phyloP scores from a whole-genome alignment of 2,797 vertebrate species.

The Oreonectes daqikongensis region DNA sequence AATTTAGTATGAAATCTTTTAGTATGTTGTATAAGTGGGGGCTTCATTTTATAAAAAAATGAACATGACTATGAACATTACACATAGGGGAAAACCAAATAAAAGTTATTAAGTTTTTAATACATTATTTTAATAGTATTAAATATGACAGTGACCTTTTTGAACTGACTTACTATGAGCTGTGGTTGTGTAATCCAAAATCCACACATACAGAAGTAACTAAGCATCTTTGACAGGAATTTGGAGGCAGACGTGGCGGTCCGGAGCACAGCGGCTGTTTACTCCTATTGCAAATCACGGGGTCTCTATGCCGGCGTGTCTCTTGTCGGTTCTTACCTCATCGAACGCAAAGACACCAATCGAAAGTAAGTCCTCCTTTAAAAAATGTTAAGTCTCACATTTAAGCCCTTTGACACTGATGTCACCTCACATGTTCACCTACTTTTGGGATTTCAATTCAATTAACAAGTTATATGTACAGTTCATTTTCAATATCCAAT shows the following conservation, averaged over 20 bases:
- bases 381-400: not conserved
- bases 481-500: conserved; percentile 1
- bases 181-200: too few relatives aligned
- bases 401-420: too few relatives aligned
- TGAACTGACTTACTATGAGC: too few relatives aligned
- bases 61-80: too few relatives aligned
- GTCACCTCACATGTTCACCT: conserved; percentile 14
- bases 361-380: conserved; percentile 82
- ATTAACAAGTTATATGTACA: not conserved
- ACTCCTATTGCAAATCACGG: conserved; percentile 91
- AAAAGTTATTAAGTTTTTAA: too few relatives aligned
- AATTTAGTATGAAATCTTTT: too few relatives aligned
- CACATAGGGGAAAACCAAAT: too few relatives aligned
- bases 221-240: conserved; percentile 76
- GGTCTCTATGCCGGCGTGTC: conserved; percentile 94
- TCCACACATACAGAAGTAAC: conserved; percentile 14
- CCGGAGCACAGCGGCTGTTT: conserved; percentile 89
- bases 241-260: conserved; percentile 91
- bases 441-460: not conserved
- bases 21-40: too few relatives aligned
- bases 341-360: conserved; percentile 96
- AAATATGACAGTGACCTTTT: too few relatives aligned
- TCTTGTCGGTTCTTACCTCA: conserved; percentile 90
- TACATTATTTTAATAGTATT: too few relatives aligned
- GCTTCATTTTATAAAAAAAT: too few relatives aligned